Conservation (phyloP, 2,797 vertebrate species). For the Glossophaga mutica region DNA sequence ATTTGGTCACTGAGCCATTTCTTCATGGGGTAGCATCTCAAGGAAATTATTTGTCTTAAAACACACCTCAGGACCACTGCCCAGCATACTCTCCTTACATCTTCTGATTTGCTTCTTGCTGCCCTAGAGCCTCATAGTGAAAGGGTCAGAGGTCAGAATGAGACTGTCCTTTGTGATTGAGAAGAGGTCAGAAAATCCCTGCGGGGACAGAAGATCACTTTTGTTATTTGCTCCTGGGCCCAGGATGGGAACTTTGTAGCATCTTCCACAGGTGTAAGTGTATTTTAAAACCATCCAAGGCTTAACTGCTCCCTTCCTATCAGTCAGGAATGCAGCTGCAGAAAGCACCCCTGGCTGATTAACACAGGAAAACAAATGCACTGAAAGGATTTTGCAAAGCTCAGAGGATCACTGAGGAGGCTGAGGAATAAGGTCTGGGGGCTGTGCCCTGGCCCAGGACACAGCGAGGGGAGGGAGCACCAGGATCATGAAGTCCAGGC, state of each 20-base stretch:
- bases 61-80: not conserved
- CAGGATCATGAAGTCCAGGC: too few relatives aligned
- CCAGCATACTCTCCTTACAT: not conserved
- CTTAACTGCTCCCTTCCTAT: not conserved
- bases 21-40: not conserved
- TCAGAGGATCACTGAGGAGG: not conserved
- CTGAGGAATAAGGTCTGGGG: not conserved
- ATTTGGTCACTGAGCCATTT: not conserved
- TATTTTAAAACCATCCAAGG: not conserved
- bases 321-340: not conserved
- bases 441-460: not conserved
- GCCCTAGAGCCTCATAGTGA: rapidly evolving
- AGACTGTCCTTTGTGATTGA: not conserved
- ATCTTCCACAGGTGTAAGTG: not conserved
- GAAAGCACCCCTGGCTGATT: not conserved
- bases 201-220: not conserved
- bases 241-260: too few relatives aligned
- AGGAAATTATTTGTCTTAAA: not conserved
- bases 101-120: not conserved
- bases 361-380: not conserved
- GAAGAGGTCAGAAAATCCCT: not conserved
- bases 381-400: not conserved
- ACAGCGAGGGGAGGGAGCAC: not conserved
- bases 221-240: not conserved
- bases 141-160: not conserved